phyloP scores from a whole-genome alignment of 2,113 vertebrate genomes.

The Proteles cristata region DNA sequence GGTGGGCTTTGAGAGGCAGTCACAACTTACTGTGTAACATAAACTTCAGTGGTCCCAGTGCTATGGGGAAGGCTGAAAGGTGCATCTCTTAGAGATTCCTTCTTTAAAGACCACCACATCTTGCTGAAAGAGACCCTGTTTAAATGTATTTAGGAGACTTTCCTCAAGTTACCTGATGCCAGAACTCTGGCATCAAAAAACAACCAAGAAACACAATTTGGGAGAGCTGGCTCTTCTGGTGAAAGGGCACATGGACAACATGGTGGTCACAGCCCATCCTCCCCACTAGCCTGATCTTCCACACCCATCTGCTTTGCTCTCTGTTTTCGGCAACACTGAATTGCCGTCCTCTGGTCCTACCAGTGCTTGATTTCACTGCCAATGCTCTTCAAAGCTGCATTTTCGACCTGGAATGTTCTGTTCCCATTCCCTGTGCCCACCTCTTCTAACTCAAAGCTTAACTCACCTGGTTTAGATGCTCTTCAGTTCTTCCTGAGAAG shows the following conservation, averaged over 20 bases:
- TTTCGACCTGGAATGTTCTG: neutral
- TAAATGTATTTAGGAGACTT: neutral
- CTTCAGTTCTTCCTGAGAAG: neutral
- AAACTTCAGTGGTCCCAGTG: neutral
- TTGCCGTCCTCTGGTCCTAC: no score
- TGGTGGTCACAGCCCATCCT: fast-evolving
- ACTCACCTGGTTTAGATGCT: neutral
- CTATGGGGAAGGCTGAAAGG: neutral
- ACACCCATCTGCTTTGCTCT: fast-evolving
- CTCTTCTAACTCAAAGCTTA: neutral
- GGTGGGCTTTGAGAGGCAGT: neutral
- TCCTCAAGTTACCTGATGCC: neutral
- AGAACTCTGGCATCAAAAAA: neutral
- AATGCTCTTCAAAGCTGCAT: neutral
- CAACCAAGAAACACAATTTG: neutral
- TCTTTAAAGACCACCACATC: neutral
- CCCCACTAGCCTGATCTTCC: fast-evolving
- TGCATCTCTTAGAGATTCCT: neutral
- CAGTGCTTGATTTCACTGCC: no score
- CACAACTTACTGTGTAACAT: neutral
- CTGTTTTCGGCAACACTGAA: neutral
- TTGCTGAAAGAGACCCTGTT: neutral
- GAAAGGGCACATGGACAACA: fast-evolving
- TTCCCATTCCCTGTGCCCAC: fast-evolving
- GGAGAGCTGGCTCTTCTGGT: neutral